phyloP scores from a whole-genome alignment of 2,797 vertebrate genomes.

The Argentina silus region DNA sequence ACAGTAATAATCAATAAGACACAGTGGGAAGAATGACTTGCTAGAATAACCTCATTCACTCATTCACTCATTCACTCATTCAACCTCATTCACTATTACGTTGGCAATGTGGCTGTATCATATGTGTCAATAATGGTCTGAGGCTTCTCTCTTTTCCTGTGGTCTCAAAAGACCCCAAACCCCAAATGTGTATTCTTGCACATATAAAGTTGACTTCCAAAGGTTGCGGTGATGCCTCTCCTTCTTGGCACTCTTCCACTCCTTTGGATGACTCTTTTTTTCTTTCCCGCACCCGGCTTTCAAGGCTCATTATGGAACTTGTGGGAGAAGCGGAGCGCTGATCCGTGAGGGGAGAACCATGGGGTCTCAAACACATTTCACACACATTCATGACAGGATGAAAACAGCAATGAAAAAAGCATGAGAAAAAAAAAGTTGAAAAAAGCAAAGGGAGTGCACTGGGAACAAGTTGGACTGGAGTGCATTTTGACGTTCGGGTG shows the following conservation, averaged over 20 bases:
- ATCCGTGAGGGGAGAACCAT: background rate
- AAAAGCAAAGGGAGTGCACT: background rate
- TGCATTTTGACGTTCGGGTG: background rate
- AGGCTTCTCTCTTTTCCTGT: background rate
- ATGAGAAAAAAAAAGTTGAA: no score
- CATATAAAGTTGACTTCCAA: background rate
- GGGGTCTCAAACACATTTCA: background rate
- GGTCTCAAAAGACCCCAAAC: background rate
- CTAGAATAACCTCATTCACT: no score
- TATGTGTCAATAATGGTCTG: background rate
- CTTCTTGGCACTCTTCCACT: background rate
- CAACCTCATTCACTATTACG: no score
- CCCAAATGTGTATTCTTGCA: background rate
- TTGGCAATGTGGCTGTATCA: no score
- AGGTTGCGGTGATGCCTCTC: no score
- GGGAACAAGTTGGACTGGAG: background rate
- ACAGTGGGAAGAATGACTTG: no score
- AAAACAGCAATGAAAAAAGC: background rate
- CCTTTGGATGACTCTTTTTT: background rate
- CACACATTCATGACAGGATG: background rate
- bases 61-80: no score
- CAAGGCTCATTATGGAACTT: background rate
- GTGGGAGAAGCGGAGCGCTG: background rate
- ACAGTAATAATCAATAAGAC: no score
- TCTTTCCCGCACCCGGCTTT: background rate